phyloP scores from a whole-genome alignment of 2,113 vertebrate species.

The Rattus norvegicus region DNA sequence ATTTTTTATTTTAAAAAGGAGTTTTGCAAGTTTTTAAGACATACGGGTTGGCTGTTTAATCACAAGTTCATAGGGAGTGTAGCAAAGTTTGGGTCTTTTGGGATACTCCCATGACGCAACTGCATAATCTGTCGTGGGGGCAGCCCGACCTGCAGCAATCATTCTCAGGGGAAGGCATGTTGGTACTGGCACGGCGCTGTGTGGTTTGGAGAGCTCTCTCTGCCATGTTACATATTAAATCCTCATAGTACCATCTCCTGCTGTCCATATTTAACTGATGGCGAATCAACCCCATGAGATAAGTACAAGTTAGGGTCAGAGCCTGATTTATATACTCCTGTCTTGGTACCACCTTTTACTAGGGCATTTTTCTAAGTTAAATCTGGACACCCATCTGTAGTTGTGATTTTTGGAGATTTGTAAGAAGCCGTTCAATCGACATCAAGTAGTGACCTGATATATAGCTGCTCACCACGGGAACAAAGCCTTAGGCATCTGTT shows the following conservation, averaged over 20 bases:
- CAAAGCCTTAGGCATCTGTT: not conserved
- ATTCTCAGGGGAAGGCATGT: not conserved
- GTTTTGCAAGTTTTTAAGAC: not conserved
- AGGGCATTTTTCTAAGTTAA: not conserved
- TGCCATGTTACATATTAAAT: not conserved
- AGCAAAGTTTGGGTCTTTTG: not conserved
- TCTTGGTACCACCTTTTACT: not conserved
- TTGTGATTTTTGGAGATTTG: not conserved
- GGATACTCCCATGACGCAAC: not conserved
- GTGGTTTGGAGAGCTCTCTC: not conserved
- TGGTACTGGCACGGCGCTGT: not conserved
- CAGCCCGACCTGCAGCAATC: not conserved
- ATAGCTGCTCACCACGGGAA: not conserved
- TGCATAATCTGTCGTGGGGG: not conserved
- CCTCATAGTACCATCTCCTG: not conserved
- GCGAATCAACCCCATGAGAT: not conserved
- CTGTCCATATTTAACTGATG: not conserved
- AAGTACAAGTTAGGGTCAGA: not conserved
- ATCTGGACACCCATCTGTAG: not conserved
- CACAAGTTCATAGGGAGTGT: not conserved
- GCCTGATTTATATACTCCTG: not conserved
- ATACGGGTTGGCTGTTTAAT: not conserved
- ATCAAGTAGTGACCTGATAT: not conserved
- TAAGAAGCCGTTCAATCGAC: not conserved
- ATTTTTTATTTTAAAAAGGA: conserved; percentile 37